Evolutionary conservation across 2,888 invertebrate genomes (phyloP).

Genomic region (Lasioglossum lativentre): DNA sequence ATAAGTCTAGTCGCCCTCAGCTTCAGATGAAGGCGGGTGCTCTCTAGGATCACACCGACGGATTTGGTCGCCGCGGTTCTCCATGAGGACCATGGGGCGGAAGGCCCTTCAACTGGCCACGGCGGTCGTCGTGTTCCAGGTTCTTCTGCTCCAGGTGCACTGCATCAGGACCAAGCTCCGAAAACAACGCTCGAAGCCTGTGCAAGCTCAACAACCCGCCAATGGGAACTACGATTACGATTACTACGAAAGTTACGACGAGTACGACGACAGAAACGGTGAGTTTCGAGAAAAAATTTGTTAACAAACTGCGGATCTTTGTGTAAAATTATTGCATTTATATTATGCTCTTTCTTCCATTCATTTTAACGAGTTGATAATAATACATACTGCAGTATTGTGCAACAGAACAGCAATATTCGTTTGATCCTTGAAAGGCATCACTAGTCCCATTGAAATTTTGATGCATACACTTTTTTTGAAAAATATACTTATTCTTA

Average conservation of each 20-base stretch:
- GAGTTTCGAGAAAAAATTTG: conserved; percentile 35
- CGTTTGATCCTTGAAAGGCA: neutral
- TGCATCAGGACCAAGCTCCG: conserved; percentile 59
- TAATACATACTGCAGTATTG: neutral
- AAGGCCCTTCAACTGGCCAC: conserved; percentile 59
- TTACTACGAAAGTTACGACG: conserved; percentile 76
- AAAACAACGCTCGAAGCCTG: conserved; percentile 63
- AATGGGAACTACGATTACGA: conserved; percentile 73
- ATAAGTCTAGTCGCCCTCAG: conserved; percentile 78
- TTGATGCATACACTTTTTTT: neutral
- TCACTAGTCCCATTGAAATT: neutral
- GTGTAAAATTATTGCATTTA: neutral
- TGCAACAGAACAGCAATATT: neutral
- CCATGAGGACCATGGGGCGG: conserved; percentile 65
- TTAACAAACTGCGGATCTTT: neutral
- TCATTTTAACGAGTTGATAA: neutral
- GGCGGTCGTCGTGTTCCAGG: conserved; percentile 65
- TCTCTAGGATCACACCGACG: conserved; percentile 54
- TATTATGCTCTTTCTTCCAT: neutral
- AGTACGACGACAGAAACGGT: conserved; percentile 76
- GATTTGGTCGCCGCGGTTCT: conserved; percentile 23
- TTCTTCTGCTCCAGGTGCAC: conserved; percentile 59
- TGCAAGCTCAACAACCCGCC: conserved; percentile 71
- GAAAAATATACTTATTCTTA: neutral
- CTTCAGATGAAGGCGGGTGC: conserved; percentile 73